These are phyloP conservation scores for Lepidonotus clava DNA, from an alignment of 2,888 invertebrate genomes.

Conservation along the genomic window DNA sequence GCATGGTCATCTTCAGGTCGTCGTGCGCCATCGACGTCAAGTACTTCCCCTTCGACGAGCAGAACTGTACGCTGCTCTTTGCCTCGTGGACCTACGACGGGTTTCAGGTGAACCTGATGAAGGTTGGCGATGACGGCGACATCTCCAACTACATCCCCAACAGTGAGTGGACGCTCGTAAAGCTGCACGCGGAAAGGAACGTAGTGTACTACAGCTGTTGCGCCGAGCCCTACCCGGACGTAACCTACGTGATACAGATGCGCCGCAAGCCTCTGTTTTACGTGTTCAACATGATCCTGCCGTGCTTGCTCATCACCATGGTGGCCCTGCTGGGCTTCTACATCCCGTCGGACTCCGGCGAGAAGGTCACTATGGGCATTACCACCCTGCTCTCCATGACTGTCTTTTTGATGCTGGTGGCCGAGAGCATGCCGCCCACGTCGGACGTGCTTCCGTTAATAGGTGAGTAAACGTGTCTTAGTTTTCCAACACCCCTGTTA, in stretches of 20 bases:
- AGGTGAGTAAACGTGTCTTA: conserved; percentile 79
- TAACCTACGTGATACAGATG: conserved; percentile 82
- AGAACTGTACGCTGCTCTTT: conserved; percentile 83
- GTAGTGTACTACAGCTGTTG: conserved; percentile 82
- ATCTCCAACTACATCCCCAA: conserved; percentile 94
- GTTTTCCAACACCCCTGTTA: no score
- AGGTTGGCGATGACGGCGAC: conserved; percentile 87
- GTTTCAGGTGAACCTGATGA: conserved; percentile 78
- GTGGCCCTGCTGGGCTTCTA: conserved; percentile 83
- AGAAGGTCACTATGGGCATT: conserved; percentile 82
- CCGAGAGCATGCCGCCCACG: conserved; percentile 84
- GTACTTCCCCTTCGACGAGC: conserved; percentile 83
- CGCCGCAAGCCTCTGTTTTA: conserved; percentile 83
- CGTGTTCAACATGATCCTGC: conserved; percentile 83
- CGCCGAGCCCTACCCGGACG: conserved; percentile 82
- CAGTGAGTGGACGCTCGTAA: conserved; percentile 90
- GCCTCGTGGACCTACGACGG: conserved; percentile 83
- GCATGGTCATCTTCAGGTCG: conserved; percentile 83
- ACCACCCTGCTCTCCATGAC: conserved; percentile 83
- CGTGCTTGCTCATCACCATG: conserved; percentile 83
- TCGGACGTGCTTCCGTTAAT: conserved; percentile 83
- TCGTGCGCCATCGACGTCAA: conserved; percentile 83
- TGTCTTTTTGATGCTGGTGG: conserved; percentile 83
- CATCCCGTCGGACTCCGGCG: conserved; percentile 83
- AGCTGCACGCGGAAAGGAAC: conserved; percentile 81